Conservation (phyloP, 2,113 vertebrate genomes). For the Sorex fumeus region DNA sequence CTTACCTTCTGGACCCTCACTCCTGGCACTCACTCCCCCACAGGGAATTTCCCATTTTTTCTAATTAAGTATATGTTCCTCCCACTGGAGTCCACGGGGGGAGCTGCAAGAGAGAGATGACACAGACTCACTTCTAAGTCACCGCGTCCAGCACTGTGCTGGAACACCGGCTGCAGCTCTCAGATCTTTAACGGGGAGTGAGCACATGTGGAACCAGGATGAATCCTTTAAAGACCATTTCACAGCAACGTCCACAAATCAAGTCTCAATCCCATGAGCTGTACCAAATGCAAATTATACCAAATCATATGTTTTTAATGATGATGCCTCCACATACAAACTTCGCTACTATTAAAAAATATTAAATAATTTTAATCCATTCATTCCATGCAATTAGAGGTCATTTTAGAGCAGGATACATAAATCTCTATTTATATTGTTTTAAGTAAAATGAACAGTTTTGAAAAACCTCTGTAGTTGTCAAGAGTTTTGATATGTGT, state of each 20-base stretch:
- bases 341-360: conserved; percentile 63
- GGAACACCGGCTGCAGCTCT: not conserved
- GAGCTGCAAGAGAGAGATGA: not conserved
- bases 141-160: not conserved
- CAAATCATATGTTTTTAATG: not conserved
- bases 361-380: conserved; percentile 2
- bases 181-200: not conserved
- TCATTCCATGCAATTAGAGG: conserved; percentile 50
- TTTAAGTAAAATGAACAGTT: conserved; percentile 58
- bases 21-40: not conserved
- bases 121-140: not conserved
- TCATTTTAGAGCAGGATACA: conserved; percentile 64
- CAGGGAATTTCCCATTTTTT: not conserved
- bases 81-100: not conserved
- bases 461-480: conserved; percentile 50
- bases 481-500: conserved; percentile 5
- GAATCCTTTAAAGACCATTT: conserved; percentile 28
- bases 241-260: conserved; percentile 36
- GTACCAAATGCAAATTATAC: not conserved
- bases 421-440: conserved; percentile 67
- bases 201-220: conserved; percentile 25
- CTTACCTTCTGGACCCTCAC: not conserved
- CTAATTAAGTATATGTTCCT: not conserved
- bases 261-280: not conserved
- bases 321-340: conserved; percentile 40